Percentiles rank a stretch among this genome's conserved stretches.
Conservation (phyloP, 2,113 vertebrate species). For the Lophius piscatorius region DNA sequence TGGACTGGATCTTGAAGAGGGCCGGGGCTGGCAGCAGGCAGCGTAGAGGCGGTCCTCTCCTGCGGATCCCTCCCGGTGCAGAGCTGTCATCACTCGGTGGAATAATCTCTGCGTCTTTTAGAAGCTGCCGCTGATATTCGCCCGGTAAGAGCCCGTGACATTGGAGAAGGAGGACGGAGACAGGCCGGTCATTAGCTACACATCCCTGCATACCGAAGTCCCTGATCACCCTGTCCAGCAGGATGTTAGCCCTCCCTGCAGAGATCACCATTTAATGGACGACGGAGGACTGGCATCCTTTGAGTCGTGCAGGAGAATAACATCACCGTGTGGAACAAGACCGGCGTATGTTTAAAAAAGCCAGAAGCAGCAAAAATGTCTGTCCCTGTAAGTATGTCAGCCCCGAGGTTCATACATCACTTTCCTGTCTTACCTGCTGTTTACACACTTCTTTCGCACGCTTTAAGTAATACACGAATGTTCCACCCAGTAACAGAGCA, state of each 20-base stretch:
- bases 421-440: too few species aligned
- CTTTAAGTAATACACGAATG: too few species aligned
- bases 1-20: slow-evolving; percentile 10
- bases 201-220: too few species aligned
- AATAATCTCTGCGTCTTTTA: background rate
- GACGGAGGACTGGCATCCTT: slow-evolving; percentile 26
- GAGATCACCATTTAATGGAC: slow-evolving; percentile 6
- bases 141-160: slow-evolving; percentile 1
- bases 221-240: background rate
- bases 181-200: slow-evolving; percentile 8
- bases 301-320: too few species aligned
- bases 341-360: background rate
- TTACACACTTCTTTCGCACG: too few species aligned
- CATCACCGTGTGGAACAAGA: too few species aligned
- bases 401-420: background rate
- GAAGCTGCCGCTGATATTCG: too few species aligned
- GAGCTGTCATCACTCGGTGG: background rate
- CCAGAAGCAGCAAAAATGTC: slow-evolving; percentile 56
- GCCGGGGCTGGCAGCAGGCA: background rate
- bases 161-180: background rate
- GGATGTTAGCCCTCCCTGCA: background rate
- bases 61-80: background rate
- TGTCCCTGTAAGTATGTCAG: slow-evolving; percentile 64
- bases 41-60: slow-evolving; percentile 10
- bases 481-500: too few species aligned